Percentiles rank a stretch among this genome's conserved stretches.
Evolutionary conservation across 2,888 invertebrate species (phyloP).

Genomic region (Nemurella pictetii): DNA sequence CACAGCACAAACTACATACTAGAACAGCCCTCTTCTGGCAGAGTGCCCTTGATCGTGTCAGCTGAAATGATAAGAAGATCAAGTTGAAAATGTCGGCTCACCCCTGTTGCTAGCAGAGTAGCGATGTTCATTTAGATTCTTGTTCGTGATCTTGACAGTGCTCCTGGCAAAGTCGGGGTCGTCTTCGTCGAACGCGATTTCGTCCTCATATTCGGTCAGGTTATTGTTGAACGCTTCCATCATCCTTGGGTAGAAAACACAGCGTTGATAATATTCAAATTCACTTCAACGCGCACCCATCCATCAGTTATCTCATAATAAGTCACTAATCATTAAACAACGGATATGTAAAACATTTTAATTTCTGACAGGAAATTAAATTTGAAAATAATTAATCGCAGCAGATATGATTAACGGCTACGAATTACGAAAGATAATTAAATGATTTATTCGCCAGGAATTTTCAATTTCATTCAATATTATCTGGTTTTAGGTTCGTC

Average conservation of each 20-base stretch:
- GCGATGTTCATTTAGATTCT: neutral
- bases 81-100: neutral
- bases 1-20: no score
- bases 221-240: constrained; percentile 27
- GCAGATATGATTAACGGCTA: no score
- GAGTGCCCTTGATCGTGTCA: no score
- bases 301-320: neutral
- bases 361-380: no score
- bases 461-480: no score
- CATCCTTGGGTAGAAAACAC: constrained; percentile 30
- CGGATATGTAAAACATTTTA: no score
- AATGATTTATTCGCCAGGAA: no score
- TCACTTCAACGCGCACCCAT: neutral
- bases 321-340: no score
- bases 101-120: neutral
- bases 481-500: no score
- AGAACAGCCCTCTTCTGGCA: no score
- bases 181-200: constrained; percentile 44
- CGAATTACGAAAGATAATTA: no score
- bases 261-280: neutral
- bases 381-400: no score
- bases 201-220: constrained; percentile 45
- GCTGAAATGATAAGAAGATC: neutral
- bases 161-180: constrained; percentile 44
- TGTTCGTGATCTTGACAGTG: neutral